Base-by-base conservation (phyloP, 2,113 vertebrate genomes). In the Lycaon pictus region DNA sequence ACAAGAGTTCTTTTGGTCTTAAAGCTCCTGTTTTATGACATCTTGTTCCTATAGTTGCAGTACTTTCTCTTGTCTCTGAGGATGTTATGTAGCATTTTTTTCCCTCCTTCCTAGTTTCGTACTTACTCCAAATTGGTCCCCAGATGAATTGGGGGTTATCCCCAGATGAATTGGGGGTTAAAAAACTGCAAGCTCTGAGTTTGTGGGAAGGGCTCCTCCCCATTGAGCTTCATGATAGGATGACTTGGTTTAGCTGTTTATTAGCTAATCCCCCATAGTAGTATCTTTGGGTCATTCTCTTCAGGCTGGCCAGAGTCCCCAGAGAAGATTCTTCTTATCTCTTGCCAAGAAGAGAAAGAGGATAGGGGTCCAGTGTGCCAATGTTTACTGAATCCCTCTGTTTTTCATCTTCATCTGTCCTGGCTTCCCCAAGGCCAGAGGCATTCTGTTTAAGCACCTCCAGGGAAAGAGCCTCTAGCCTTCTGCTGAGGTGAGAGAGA, bases 21-120 rank as follows among this genome's bases (percentile, higher is more conserved):
- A 53, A 89, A 95, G 29, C 58, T 58, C 35, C 72, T 77, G 55
- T 82, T 94, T 65, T 63, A 55, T 90, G 55, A 72, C 27, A 48
- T 74, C n/a, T 67, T 83, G 32, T 55, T 86, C 79, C 96, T 90
- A 10, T 63, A 27, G n/a, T 88, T 63, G 7, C 6, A 37, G 1
- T 71, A n/a, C 62, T 88, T 80, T 84, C 63, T 85, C 83, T 93
- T 85, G 62, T 69, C 69, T 81, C 55, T 92, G 51, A 90, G 35
- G n/a, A 94, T 72, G 69, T 85, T 76, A 71, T 72, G 27, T 91
- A 53, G 22, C 60, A 72, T 58, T 48, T 76, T 95, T 93, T 94
- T 37, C 65, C 65, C 53, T 90, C 56, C 29, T 48, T 85, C 58
- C 23, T 1, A 12, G 5, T n/a, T 81, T n/a, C 63, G 55, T 97